Evolutionary conservation across 37 sponge, comb jelly and placozoan species (phyloP).

Genomic region (Spongilla lacustris): DNA sequence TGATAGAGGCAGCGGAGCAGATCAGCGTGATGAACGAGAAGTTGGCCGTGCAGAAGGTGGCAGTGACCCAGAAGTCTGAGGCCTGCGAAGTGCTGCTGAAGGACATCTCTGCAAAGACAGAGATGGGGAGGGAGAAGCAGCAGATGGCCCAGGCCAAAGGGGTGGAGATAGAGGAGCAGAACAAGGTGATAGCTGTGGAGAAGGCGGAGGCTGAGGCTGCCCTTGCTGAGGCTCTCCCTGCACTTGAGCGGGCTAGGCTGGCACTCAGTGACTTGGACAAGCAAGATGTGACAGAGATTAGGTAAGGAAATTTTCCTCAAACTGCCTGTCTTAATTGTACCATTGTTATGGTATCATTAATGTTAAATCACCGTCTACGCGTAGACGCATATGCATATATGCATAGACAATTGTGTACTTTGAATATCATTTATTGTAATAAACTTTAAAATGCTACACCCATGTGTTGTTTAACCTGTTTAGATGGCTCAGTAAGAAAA

Average conservation of each 20-base stretch:
- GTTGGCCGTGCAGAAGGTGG: constrained; percentile 95
- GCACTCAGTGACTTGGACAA: constrained; percentile 94
- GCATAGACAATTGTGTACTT: too few relatives aligned
- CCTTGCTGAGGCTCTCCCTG: constrained; percentile 93
- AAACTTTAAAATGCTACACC: too few relatives aligned
- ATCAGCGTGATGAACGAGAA: constrained; percentile 92
- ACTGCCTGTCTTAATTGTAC: not conserved
- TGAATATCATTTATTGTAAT: too few relatives aligned
- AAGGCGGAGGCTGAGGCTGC: constrained; percentile 94
- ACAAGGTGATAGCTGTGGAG: constrained; percentile 89
- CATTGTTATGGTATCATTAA: not conserved
- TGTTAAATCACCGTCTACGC: too few relatives aligned
- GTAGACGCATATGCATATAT: too few relatives aligned
- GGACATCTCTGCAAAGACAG: constrained; percentile 85
- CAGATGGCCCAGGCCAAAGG: constrained; percentile 93
- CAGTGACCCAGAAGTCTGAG: constrained; percentile 88
- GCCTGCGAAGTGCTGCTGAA: constrained; percentile 91
- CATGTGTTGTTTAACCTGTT: too few relatives aligned
- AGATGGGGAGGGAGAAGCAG: constrained; percentile 89
- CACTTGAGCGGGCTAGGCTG: constrained; percentile 95
- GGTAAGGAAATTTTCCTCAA: constrained; percentile 20
- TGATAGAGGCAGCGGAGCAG: constrained; percentile 91
- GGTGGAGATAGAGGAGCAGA: constrained; percentile 97
- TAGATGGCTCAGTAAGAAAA: too few relatives aligned
- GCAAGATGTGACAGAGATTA: constrained; percentile 95